phyloP scores from a whole-genome alignment of 2,113 vertebrate genomes.

The Nothobranchius furzeri region DNA sequence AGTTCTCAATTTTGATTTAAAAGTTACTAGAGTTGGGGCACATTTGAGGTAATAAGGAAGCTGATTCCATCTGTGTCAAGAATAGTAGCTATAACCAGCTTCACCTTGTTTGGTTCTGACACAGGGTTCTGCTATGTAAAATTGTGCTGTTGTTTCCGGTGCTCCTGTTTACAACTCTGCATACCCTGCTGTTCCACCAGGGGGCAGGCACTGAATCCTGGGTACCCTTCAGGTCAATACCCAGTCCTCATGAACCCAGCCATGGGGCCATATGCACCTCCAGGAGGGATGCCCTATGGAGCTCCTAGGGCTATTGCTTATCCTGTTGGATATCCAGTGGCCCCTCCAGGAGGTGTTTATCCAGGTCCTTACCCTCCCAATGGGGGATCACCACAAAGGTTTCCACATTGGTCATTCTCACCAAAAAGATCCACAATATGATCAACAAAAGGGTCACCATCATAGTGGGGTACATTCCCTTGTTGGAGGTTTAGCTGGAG shows the following conservation, averaged over 20 bases:
- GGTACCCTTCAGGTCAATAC: slow-evolving; percentile 57
- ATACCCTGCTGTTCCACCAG: slow-evolving; percentile 51
- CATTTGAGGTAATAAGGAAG: too few relatives aligned
- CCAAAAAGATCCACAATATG: slow-evolving; percentile 68
- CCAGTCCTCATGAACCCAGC: slow-evolving; percentile 62
- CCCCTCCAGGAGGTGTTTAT: slow-evolving; percentile 59
- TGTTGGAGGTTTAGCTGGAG: too few relatives aligned
- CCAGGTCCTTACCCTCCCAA: slow-evolving; percentile 34
- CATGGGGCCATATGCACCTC: slow-evolving; percentile 48
- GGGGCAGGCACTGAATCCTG: slow-evolving; percentile 49
- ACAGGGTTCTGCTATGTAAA: neutral
- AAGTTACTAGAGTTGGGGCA: too few relatives aligned
- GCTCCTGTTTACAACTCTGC: slow-evolving; percentile 67
- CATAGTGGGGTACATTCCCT: too few relatives aligned
- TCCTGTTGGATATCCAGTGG: slow-evolving; percentile 59
- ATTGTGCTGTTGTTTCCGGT: slow-evolving; percentile 35
- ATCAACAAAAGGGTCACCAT: slow-evolving; percentile 49
- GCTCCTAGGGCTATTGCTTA: slow-evolving; percentile 49
- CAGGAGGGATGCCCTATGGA: slow-evolving; percentile 52
- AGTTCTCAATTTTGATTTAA: too few relatives aligned
- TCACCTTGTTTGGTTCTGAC: too few relatives aligned
- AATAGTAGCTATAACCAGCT: too few relatives aligned
- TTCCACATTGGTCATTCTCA: too few relatives aligned
- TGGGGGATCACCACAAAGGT: too few relatives aligned
- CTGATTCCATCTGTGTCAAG: too few relatives aligned